phyloP scores from a whole-genome alignment of 2,888 invertebrate species.

The Nymphalis polychloros region DNA sequence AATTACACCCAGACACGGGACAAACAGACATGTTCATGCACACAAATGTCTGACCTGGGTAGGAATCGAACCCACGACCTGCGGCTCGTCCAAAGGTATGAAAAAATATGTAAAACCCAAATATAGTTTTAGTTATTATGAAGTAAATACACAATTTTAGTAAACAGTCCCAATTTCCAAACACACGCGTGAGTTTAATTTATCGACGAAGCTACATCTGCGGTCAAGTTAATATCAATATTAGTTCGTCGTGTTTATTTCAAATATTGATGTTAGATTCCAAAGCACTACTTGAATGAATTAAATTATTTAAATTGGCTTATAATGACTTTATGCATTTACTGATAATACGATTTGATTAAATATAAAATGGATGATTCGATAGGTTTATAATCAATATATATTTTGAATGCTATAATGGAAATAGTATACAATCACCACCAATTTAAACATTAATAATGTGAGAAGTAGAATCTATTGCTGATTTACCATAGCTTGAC shows the following conservation, averaged over 20 bases:
- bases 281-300: not conserved
- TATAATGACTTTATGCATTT: not conserved
- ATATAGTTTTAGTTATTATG: not conserved
- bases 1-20: too few species aligned
- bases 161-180: not conserved
- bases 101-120: not conserved
- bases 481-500: too few species aligned
- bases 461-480: too few species aligned
- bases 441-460: too few species aligned
- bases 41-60: too few species aligned
- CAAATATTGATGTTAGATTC: not conserved
- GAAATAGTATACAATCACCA: too few species aligned
- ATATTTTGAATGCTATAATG: too few species aligned
- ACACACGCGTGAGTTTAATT: not conserved
- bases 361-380: too few species aligned
- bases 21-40: too few species aligned
- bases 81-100: not conserved
- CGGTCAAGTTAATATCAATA: conserved; percentile 1
- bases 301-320: not conserved
- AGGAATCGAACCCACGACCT: too few species aligned
- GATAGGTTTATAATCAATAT: too few species aligned
- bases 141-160: not conserved
- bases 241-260: conserved; percentile 1
- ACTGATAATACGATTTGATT: too few species aligned
- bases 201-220: not conserved